Evolutionary conservation across 2,888 invertebrate species (phyloP).

Genomic region (Choreutis nemorana): DNA sequence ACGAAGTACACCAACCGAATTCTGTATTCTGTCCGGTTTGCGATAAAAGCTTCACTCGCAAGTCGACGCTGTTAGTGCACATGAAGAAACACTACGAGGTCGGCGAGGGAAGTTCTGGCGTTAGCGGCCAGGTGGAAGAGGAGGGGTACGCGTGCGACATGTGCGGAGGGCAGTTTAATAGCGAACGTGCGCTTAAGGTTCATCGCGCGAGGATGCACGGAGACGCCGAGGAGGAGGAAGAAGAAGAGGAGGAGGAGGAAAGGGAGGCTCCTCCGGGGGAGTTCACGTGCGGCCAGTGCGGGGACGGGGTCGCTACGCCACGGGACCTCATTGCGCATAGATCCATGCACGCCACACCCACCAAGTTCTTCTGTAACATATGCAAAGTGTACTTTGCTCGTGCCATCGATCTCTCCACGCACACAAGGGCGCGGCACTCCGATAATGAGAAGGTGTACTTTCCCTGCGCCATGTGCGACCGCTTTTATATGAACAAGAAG

Average conservation of each 20-base stretch:
- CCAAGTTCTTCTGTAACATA: constrained; percentile 65
- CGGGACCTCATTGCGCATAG: constrained; percentile 65
- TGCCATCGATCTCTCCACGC: constrained; percentile 49
- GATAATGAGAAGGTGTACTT: constrained; percentile 63
- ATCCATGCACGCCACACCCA: constrained; percentile 58
- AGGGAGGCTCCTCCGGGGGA: constrained; percentile 44
- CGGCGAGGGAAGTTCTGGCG: constrained; percentile 36
- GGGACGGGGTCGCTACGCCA: constrained; percentile 62
- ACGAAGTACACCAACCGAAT: constrained; percentile 61
- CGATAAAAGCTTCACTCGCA: constrained; percentile 68
- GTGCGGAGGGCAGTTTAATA: constrained; percentile 68
- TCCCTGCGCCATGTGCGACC: constrained; percentile 66
- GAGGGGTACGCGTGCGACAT: constrained; percentile 62
- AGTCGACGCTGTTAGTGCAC: constrained; percentile 70
- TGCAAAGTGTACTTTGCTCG: constrained; percentile 63
- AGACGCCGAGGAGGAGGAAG: constrained; percentile 36
- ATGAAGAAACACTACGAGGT: constrained; percentile 67
- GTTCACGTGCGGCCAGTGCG: constrained; percentile 63
- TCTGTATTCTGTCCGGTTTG: constrained; percentile 70
- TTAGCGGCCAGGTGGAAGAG: constrained; percentile 29
- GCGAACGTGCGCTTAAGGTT: constrained; percentile 61
- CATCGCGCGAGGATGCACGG: constrained; percentile 69
- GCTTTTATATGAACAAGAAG: constrained; percentile 62
- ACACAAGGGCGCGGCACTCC: constrained; percentile 56
- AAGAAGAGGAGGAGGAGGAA: constrained; percentile 40